These are phyloP conservation scores for Eueides isabella DNA, from an alignment of 1,140 invertebrate species.

Conservation along the genomic window DNA sequence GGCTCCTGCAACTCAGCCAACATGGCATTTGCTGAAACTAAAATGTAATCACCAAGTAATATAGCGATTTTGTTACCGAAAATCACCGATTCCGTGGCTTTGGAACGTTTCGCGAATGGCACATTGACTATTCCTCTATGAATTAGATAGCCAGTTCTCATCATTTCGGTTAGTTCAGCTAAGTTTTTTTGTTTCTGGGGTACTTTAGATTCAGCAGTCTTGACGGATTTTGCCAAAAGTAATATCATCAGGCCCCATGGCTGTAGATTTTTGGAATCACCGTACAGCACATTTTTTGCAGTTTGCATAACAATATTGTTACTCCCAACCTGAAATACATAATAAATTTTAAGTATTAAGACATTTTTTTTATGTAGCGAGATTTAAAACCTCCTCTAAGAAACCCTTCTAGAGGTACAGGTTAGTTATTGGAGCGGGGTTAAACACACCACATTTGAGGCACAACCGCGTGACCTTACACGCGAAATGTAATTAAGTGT, in stretches of 20 bases:
- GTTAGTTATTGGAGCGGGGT: no score
- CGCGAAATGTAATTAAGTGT: no score
- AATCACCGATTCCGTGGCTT: conserved; percentile 71
- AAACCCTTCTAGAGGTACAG: no score
- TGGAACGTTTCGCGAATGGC: conserved; percentile 77
- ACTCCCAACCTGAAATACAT: conserved; percentile 87
- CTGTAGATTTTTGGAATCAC: conserved; percentile 93
- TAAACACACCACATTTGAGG: no score
- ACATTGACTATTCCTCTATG: conserved; percentile 94
- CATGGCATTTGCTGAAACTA: conserved; percentile 91
- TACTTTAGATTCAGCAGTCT: conserved; percentile 50
- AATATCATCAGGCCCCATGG: conserved; percentile 94
- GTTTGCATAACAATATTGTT: conserved; percentile 95
- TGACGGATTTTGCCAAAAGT: conserved; percentile 92
- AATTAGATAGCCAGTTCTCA: conserved; percentile 94
- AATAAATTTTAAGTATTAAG: no score
- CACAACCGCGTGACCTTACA: no score
- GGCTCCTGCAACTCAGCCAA: conserved; percentile 87
- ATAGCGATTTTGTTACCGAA: conserved; percentile 96
- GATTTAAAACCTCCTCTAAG: no score
- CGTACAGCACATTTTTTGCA: conserved; percentile 91
- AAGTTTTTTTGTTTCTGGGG: conserved; percentile 89
- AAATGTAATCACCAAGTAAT: conserved; percentile 93
- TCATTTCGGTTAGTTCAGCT: conserved; percentile 97
- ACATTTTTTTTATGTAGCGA: not conserved